Conservation (phyloP, 2,888 invertebrate species). For the Eupithecia exiguata region DNA sequence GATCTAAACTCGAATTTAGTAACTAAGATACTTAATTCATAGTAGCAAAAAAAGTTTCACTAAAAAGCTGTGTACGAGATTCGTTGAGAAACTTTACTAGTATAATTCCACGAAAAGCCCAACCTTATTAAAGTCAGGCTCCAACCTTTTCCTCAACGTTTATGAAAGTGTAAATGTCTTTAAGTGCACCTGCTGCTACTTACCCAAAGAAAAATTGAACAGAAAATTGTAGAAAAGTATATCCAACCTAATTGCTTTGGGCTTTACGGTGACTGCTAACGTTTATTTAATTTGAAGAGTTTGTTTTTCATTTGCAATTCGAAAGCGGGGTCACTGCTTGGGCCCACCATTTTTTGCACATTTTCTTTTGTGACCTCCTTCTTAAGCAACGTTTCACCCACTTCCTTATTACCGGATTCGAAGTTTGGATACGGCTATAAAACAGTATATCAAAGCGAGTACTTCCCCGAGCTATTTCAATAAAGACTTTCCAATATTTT, state of each 20-base stretch:
- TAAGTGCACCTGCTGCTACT: slow-evolving; percentile 71
- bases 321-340: slow-evolving; percentile 33
- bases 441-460: slow-evolving; percentile 33
- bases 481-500: slow-evolving; percentile 44
- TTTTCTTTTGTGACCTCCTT: slow-evolving; percentile 24
- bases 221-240: slow-evolving; percentile 53
- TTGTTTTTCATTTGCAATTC: slow-evolving; percentile 41
- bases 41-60: background rate
- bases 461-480: slow-evolving; percentile 36
- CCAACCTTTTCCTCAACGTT: slow-evolving; percentile 65
- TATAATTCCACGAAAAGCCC: slow-evolving; percentile 56
- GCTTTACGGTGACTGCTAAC: slow-evolving; percentile 52
- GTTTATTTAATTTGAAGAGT: slow-evolving; percentile 46
- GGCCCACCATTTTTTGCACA: slow-evolving; percentile 26
- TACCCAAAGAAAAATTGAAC: slow-evolving; percentile 54
- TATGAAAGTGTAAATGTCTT: slow-evolving; percentile 72
- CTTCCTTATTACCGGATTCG: slow-evolving; percentile 31
- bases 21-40: background rate
- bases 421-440: slow-evolving; percentile 14
- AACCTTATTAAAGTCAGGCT: slow-evolving; percentile 71
- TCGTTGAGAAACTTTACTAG: slow-evolving; percentile 64
- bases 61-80: slow-evolving; percentile 18
- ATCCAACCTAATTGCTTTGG: slow-evolving; percentile 54
- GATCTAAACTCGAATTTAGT: background rate
- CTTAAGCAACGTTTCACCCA: slow-evolving; percentile 19